Base-by-base conservation (phyloP, 1,140 invertebrate genomes). In the Platyscapa corneri region DNA sequence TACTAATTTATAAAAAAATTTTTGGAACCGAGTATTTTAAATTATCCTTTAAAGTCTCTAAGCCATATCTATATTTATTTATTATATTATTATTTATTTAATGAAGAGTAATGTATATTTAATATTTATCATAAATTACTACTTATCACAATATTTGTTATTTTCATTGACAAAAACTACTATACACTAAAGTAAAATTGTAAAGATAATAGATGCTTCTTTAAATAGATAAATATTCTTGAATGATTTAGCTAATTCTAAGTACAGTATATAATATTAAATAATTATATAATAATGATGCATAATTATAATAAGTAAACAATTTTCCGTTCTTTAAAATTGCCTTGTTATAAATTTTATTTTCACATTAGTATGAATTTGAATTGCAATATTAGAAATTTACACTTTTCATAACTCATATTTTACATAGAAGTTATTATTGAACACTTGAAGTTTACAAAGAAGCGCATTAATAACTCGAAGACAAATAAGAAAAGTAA, bases 221-320 rank as follows among this genome's bases (percentile, higher is more conserved):
- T n/a, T 64, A 0, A 64, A 64, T 64, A n/a, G 27, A 30, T 27
- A n/a, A 10, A n/a, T n/a, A n/a, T n/a, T n/a, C 5, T 64, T n/a
- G n/a, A 30, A 64, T n/a, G n/a, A 64, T n/a, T 5, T 14, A 53
- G 18, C 6, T 3, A 64, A 5, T 64, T n/a, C 27, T 64, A 64
- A 64, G 12, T 7, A 12, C 14, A 30, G n/a, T 64, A 14, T 30
- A 3, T 30, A 64, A 64, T 64, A 53, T 30, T 64, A 3, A 64
- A n/a, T 30, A n/a, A n/a, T 64, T 64, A 8, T 64, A 6, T 7
- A 3, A 30, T n/a, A 30, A n/a, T 3, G 3, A 30, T 27, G 27
- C n/a, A 42, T 39, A 65, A 64, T 49, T 60, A 56, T n/a, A 53
- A 46, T 56, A 42, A 74, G 23, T 74, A 27, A 72, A 72, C 67